Percentiles rank a stretch among this genome's conserved stretches.
These are phyloP conservation scores for Toxotes jaculatrix DNA, from an alignment of 2,113 vertebrate genomes.

Conservation along the genomic window DNA sequence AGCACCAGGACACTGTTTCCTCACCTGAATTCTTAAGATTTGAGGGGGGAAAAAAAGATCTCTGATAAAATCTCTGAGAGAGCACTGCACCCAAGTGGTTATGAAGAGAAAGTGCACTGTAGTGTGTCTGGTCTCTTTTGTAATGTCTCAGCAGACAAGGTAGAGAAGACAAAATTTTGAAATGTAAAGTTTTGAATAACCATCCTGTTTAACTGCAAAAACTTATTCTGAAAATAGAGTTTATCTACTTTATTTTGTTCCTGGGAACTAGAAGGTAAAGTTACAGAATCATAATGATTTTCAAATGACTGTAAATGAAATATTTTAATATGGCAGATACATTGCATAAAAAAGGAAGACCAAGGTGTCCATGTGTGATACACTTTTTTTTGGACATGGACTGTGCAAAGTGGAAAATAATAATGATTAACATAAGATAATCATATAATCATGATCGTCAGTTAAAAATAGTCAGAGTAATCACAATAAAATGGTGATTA, in stretches of 20 bases:
- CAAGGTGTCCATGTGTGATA: neutral
- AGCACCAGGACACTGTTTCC: constrained; percentile 1
- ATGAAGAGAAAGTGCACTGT: constrained; percentile 32
- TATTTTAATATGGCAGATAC: neutral
- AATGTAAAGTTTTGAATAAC: neutral
- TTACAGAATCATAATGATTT: neutral
- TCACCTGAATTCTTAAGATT: constrained; percentile 28
- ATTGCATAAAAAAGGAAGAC: neutral
- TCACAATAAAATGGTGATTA: constrained; percentile 30
- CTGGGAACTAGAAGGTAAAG: neutral
- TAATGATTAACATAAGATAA: constrained; percentile 3
- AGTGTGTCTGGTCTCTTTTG: neutral
- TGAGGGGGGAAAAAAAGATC: rapidly evolving
- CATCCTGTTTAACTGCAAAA: neutral
- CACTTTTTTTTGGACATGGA: neutral
- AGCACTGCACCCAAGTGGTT: constrained; percentile 72
- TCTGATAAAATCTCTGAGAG: constrained; percentile 19
- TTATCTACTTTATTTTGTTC: neutral
- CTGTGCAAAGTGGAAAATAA: constrained; percentile 2
- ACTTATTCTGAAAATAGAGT: neutral
- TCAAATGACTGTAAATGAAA: constrained; percentile 2
- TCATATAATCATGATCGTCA: constrained; percentile 6
- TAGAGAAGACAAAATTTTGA: neutral
- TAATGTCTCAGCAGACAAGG: neutral
- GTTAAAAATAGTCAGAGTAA: constrained; percentile 10